Evolutionary conservation across 2,888 invertebrate species (phyloP), one percentile per base, ranked within the genome.

Genomic region (Argyresthia albistria): DNA sequence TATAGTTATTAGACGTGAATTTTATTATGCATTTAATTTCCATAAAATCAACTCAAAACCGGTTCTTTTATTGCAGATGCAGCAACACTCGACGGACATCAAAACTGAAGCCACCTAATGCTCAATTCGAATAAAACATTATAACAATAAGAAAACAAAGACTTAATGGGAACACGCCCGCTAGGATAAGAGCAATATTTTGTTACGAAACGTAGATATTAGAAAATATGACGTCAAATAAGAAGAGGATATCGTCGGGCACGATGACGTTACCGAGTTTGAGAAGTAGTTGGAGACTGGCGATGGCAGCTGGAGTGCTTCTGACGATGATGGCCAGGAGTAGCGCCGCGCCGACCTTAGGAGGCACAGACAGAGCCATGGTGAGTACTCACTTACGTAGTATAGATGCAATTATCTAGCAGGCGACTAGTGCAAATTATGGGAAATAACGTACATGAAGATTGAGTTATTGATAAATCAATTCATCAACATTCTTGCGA

Each of bases 311-410:
- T 60, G 64, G 66, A 56, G 70, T 67, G 49, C 67, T 75, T 14
- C 61, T 83, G 59, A 72, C 78, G 49, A 70, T 78, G 57, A 64
- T 82, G 14, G 74, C 75, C 49, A 74, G 73, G 59, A 76, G 75
- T 55, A 76, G 81, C 57, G 86, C 84, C 11, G 87, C 87, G 43
- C 87, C 87, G 11, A 61, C 80, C 59, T 80, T 80, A 62, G 83
- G 79, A 9, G 70, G 67, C 53, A 76, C 86, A 12, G 81, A 83
- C 58, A 82, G 75, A 57, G 87, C 87, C 35, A 87, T 82, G 83
- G 87, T 87, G 62, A 80, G 87, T 75, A 47, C 25, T 8, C 36
- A 8, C 36, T 36, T n/a, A 25, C 25, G 6, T 25, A 25, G 25
- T 25, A 25, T 25, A 4, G 6, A 25, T 25, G 25, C 25, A 25